Evolutionary conservation across 2,113 vertebrate genomes (phyloP).

Genomic region (Corvus moneduloides): DNA sequence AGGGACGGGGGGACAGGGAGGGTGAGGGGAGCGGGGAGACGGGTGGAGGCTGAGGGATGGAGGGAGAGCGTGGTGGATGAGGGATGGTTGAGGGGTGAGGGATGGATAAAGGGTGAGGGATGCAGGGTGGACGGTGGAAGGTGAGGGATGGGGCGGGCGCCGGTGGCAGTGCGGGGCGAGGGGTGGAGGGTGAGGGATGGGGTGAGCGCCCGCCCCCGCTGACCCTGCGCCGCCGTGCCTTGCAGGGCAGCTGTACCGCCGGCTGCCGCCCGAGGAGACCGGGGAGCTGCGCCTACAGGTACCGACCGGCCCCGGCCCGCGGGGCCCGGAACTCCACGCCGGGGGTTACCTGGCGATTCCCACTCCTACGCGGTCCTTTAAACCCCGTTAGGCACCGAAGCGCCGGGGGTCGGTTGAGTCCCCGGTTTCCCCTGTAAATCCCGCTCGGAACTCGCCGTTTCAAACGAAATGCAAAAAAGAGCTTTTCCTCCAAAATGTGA

Average conservation of each 20-base stretch:
- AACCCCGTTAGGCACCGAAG: accelerated
- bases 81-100: neutral
- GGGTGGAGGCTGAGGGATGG: neutral
- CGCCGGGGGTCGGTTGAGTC: neutral
- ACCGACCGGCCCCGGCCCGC: neutral
- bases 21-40: neutral
- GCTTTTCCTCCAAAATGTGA: neutral
- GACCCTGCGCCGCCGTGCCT: neutral
- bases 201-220: neutral
- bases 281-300: conserved; percentile 16
- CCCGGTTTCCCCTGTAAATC: too few relatives aligned
- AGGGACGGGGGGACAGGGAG: neutral
- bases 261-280: neutral
- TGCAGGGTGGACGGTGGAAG: neutral
- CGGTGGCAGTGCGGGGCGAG: neutral
- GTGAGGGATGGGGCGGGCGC: neutral
- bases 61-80: too few relatives aligned
- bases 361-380: accelerated
- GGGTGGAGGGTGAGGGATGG: neutral
- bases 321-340: accelerated
- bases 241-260: conserved; percentile 39
- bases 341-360: accelerated
- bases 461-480: accelerated
- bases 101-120: neutral
- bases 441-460: too few relatives aligned